Base-by-base conservation (phyloP, 2,888 invertebrate species). In the Drosophila antonietae region DNA sequence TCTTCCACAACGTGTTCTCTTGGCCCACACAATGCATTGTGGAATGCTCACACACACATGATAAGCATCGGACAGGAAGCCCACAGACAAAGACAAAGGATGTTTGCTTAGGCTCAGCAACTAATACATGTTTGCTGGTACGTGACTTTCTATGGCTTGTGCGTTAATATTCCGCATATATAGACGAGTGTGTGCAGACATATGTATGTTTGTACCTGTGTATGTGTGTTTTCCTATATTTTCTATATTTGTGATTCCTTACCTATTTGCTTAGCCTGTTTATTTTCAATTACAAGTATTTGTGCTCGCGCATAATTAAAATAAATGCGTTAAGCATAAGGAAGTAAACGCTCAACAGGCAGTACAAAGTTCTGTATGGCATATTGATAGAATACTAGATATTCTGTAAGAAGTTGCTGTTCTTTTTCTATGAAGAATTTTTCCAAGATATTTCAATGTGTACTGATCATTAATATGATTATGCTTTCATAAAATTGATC, bases 41-140 rank as follows among this genome's bases (percentile, higher is more conserved):
- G 47, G 56, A 73, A 73, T 63, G 55, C 49, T 75, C 76, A 76
- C 72, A 79, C 72, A 79, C 68, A 68, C 66, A 69, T 70, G 80
- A 86, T 86, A 89, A 87, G 71, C 73, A 86, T 89, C 88, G 58
- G 58, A 78, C 88, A 87, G 84, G 88, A 84, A 88, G 81, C 83
- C 83, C 73, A 61, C 33, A 51, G 57, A 10, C 49, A 78, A 89
- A 51, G 57, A 6, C 49, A 78, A 89, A 86, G 86, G 89, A 87
- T 89, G 88, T 87, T 86, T 89, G 70, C 83, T 89, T 88, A 89
- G 89, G 82, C 68, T 35, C 53, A 63, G 60, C 71, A 18, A 39
- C 41, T 55, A 53, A 62, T 47, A 59, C 33, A 51, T 59, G 28
- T 28, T 59, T 57, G 49, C 58, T 51, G 52, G 82, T 78, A 86